Evolutionary conservation across 2,888 invertebrate genomes (phyloP), one percentile per base, ranked within the genome.

Genomic region (Stegophylla sp.): DNA sequence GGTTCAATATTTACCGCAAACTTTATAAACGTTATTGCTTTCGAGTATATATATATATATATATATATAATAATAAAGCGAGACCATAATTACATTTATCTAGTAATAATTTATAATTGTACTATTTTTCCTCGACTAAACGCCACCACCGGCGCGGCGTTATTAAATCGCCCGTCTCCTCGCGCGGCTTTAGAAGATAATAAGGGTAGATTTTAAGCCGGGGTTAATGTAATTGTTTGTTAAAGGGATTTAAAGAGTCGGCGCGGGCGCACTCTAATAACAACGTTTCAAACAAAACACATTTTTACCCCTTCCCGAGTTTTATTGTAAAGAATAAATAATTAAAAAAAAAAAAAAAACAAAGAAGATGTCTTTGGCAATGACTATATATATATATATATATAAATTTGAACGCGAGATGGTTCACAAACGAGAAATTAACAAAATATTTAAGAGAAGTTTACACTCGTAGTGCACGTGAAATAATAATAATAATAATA

Each of bases 211-310:
- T 48, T 28, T 63, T 74, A 51, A 63, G 48, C 63, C 48, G 34
- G 74, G 34, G 74, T 51, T 34, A 74, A 74, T 74, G 20, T 48
- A 74, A 74, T 63, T 74, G 48, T 34, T 74, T n/a, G 63, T 74
- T 74, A 48, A 34, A 74, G 10, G 73, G 28, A 61, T 20, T 23
- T 43, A 43, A 73, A 73, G 59, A 61, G 43, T 61, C 26, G 23
- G 17, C n/a, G 59, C n/a, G 26, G 23, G 17, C n/a, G 59, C n/a
- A 45, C 43, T 45, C 59, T 45, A 72, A 73, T 59, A 61, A 59
- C 41, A 73, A 64, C 17, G 72, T 59, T 59, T n/a, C n/a, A 41
- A 72, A 72, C 26, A 17, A 34, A 56, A 41, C 66, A 45, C 66
- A 45, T 66, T 66, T 56, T 66, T 26, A 43, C 20, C n/a, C n/a